These are phyloP conservation scores for Entomobrya proxima DNA, from an alignment of 2,888 invertebrate species.

Conservation along the genomic window DNA sequence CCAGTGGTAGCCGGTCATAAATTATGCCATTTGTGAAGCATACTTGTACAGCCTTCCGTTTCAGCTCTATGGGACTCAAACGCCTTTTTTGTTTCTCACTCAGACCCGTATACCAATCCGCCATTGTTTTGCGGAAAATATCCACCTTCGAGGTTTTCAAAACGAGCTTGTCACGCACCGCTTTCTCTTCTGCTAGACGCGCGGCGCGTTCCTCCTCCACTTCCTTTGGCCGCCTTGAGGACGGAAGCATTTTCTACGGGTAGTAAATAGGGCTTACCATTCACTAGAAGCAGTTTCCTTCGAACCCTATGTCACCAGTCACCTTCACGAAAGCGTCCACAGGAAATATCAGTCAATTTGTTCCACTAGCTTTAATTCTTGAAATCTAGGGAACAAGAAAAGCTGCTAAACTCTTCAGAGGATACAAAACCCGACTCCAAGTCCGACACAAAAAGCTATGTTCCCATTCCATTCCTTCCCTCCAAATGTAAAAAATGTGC, in stretches of 20 bases:
- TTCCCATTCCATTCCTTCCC: too few relatives aligned
- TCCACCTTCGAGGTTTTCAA: background rate
- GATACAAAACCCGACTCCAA: too few relatives aligned
- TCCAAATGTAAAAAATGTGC: too few relatives aligned
- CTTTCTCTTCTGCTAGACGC: background rate
- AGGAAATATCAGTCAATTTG: too few relatives aligned
- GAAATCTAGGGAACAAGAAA: too few relatives aligned
- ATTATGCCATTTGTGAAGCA: background rate
- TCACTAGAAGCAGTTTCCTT: too few relatives aligned
- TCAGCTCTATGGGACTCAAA: constrained; percentile 11
- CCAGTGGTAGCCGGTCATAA: constrained; percentile 30
- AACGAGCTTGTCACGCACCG: background rate
- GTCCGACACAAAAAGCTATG: too few relatives aligned
- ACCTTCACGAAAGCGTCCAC: too few relatives aligned
- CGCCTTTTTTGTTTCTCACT: background rate
- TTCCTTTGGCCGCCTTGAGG: constrained; percentile 33
- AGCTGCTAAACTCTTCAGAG: too few relatives aligned
- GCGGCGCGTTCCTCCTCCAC: constrained; percentile 34
- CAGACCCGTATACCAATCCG: constrained; percentile 17
- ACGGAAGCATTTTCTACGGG: constrained; percentile 40
- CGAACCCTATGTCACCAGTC: too few relatives aligned
- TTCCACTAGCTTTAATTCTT: too few relatives aligned
- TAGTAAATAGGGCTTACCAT: background rate
- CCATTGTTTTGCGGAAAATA: constrained; percentile 25
- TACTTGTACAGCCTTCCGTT: constrained; percentile 23